These are phyloP conservation scores for Geodia barretti DNA, from an alignment of 37 sponge, comb jelly and placozoan species.

Conservation along the genomic window DNA sequence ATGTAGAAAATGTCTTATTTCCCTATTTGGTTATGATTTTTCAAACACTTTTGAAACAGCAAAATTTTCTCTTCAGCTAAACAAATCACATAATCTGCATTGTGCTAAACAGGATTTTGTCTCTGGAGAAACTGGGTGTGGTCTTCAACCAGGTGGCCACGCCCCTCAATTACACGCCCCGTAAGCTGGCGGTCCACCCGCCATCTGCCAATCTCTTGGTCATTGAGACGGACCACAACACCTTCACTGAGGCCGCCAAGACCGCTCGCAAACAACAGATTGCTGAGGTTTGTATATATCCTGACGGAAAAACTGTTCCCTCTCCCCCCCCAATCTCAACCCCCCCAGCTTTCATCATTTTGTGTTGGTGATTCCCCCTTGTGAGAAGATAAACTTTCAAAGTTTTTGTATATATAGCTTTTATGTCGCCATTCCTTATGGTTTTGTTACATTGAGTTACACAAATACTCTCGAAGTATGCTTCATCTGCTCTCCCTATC, in stretches of 20 bases:
- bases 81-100: too few species aligned
- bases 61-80: not conserved
- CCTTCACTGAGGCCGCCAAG: constrained; percentile 96
- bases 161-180: constrained; percentile 92
- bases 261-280: constrained; percentile 88
- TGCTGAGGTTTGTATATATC: constrained; percentile 68
- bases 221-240: constrained; percentile 95
- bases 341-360: too few species aligned
- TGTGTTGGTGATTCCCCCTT: too few species aligned
- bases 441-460: too few species aligned
- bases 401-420: not conserved
- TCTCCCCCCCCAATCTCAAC: too few species aligned
- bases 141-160: constrained; percentile 97
- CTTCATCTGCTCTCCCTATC: not conserved
- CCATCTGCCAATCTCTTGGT: constrained; percentile 62
- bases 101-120: constrained; percentile 75
- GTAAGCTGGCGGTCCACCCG: constrained; percentile 88
- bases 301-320: not conserved
- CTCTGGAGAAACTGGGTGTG: constrained; percentile 96
- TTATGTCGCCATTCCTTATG: not conserved
- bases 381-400: not conserved
- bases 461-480: too few species aligned
- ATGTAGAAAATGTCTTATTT: not conserved
- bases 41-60: too few species aligned
- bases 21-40: not conserved